A percentile compares a stretch with the other conserved stretches of the same genome.
Conservation (phyloP, 2,113 vertebrate genomes). For the Mystacornis crossleyi region DNA sequence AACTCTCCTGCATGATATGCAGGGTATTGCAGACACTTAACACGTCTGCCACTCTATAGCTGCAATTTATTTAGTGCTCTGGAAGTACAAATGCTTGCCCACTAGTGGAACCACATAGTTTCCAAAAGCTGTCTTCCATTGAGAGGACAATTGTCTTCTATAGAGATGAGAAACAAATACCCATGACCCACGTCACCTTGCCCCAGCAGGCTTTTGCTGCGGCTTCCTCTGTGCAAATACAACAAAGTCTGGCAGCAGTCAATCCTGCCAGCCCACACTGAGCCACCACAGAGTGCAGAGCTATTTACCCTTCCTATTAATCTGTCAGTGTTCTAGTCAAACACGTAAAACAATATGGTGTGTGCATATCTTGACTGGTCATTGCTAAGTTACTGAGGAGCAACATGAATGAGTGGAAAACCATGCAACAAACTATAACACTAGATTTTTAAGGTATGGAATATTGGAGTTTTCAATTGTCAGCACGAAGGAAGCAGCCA, state of each 20-base stretch:
- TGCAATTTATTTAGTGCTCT: constrained; percentile 50
- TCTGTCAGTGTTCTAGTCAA: constrained; percentile 90
- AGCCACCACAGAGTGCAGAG: constrained; percentile 72
- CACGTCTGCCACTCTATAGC: constrained; percentile 40
- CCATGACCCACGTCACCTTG: constrained; percentile 82
- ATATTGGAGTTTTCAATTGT: constrained; percentile 60
- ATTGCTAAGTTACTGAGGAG: constrained; percentile 84
- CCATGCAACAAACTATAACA: constrained; percentile 69
- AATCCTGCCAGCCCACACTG: constrained; percentile 77
- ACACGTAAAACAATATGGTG: constrained; percentile 91
- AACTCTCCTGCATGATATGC: not conserved
- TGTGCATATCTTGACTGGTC: constrained; percentile 83
- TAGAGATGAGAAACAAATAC: constrained; percentile 87
- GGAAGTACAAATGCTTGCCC: constrained; percentile 70
- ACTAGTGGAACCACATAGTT: constrained; percentile 70
- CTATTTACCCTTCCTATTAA: constrained; percentile 95
- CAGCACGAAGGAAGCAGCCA: constrained; percentile 24
- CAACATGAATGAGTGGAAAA: constrained; percentile 75
- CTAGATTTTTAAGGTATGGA: constrained; percentile 68
- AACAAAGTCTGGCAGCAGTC: constrained; percentile 78
- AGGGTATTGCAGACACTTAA: not conserved
- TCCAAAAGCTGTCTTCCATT: constrained; percentile 81
- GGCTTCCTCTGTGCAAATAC: constrained; percentile 82
- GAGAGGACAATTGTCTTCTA: constrained; percentile 85
- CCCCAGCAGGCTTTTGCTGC: constrained; percentile 83